Conservation (phyloP, 2,113 vertebrate species). For the Polypterus bichir region DNA sequence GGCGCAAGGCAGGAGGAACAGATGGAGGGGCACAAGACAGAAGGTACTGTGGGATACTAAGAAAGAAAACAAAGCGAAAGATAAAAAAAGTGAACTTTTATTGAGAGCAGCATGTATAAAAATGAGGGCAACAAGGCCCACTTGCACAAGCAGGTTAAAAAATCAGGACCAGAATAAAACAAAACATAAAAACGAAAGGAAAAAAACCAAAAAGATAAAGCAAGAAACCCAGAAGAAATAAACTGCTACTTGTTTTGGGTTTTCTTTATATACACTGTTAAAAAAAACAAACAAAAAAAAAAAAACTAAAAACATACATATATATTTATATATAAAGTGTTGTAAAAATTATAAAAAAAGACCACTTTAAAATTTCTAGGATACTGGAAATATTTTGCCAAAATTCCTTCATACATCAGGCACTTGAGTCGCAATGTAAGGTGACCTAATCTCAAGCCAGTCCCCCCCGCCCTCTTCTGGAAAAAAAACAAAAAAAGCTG, state of each 20-base stretch:
- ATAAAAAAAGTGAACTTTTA: slow-evolving; percentile 72
- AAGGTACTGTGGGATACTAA: too few relatives aligned
- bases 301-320: slow-evolving; percentile 26
- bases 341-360: slow-evolving; percentile 23
- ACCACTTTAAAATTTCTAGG: slow-evolving; percentile 41
- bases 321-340: background rate
- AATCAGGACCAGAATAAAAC: slow-evolving; percentile 10
- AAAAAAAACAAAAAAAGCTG: slow-evolving; percentile 14
- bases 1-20: too few relatives aligned
- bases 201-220: too few relatives aligned
- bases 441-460: slow-evolving; percentile 31
- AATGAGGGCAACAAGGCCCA: slow-evolving; percentile 46
- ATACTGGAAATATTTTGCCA: slow-evolving; percentile 36
- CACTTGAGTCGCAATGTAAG: slow-evolving; percentile 56
- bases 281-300: slow-evolving; percentile 26
- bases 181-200: background rate
- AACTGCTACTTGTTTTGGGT: slow-evolving; percentile 16
- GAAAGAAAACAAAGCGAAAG: slow-evolving; percentile 22
- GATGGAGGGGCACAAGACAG: too few relatives aligned
- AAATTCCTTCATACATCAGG: slow-evolving; percentile 90
- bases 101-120: slow-evolving; percentile 79
- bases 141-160: slow-evolving; percentile 48
- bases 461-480: slow-evolving; percentile 25
- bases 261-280: slow-evolving; percentile 28
- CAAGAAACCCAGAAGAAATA: background rate